Evolutionary conservation across 2,888 invertebrate genomes (phyloP), one percentile per base, ranked within the genome.

Genomic region (Plemyria rubiginata): DNA sequence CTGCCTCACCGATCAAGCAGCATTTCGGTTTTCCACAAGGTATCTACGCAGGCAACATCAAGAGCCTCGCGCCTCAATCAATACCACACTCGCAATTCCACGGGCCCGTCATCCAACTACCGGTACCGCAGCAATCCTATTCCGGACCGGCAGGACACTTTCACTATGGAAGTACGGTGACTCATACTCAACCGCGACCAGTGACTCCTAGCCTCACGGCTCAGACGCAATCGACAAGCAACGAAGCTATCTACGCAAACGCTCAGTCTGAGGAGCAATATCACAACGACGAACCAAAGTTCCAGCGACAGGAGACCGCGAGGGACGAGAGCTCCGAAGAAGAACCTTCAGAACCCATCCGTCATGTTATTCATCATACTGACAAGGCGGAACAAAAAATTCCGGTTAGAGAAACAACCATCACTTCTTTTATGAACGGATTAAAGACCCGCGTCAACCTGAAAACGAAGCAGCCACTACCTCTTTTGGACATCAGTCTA

Each of bases 401-500:
- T 1, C 82, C 83, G 22, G 78, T 77, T 2, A 81, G 82, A 58
- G 79, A 83, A 32, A 78, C 79, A 22, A 72, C 70, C 12, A 65
- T 88, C n/a, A 83, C 86, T 12, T 83, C 87, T 13, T 78, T 83
- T 41, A 80, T 85, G 32, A 86, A 90, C 65, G 90, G 90, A 38
- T 76, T 90, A 70, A 86, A 86, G 66, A 83, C 87, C 13, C 76
- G 86, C 11, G 79, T 89, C 16, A 83, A 86, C 62, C 71, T 91
- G 52, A 78, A 86, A 54, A 88, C 87, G 2, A 83, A 88, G 60
- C 90, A 89, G 3, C 77, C 84, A 5, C 52, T 92, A 5, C 90
- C 88, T 45, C 74, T 91, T 1, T 66, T 93, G 52, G 89, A 92
- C 60, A 77, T 93, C 32, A 88, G 81, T 64, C 85, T 92, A 51